Evolutionary conservation across 2,888 invertebrate species (phyloP).

Genomic region (Sphinx pinastri): DNA sequence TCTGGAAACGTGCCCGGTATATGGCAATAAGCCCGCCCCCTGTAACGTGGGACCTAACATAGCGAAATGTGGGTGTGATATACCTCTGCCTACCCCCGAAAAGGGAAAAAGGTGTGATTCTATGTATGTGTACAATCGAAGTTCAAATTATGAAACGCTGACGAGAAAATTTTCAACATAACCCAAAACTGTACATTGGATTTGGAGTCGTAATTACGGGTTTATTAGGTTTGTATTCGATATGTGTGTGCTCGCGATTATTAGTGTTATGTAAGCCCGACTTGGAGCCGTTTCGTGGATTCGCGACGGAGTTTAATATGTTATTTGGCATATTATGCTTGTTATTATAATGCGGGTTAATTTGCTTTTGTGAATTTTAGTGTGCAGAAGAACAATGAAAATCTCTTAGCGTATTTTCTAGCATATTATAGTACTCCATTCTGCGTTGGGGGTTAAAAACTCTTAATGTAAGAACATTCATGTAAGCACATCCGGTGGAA

Average conservation of each 20-base stretch:
- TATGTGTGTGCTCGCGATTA: background rate
- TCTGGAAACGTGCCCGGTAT: too few species aligned
- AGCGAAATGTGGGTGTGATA: too few species aligned
- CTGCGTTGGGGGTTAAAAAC: too few species aligned
- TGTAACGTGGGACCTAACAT: too few species aligned
- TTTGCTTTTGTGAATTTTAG: background rate
- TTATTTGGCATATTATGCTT: background rate
- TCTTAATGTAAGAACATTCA: too few species aligned
- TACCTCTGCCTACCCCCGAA: too few species aligned
- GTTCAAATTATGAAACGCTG: slow-evolving; percentile 4
- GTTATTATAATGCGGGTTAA: background rate
- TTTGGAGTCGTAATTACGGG: slow-evolving; percentile 4
- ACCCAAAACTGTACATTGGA: background rate
- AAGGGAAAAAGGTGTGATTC: too few species aligned
- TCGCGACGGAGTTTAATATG: background rate
- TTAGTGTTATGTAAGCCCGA: background rate
- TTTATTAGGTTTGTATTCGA: slow-evolving; percentile 5
- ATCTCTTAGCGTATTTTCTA: too few species aligned
- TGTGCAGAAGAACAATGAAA: too few species aligned
- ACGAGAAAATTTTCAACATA: slow-evolving; percentile 4
- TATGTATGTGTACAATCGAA: background rate
- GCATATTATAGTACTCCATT: too few species aligned
- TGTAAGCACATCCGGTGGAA: too few species aligned
- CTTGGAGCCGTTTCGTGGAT: background rate
- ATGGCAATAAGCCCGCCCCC: too few species aligned